A percentile compares a stretch with the other conserved stretches of the same genome.
phyloP scores from a whole-genome alignment of 2,888 invertebrate species.

The Metellina segmentata region DNA sequence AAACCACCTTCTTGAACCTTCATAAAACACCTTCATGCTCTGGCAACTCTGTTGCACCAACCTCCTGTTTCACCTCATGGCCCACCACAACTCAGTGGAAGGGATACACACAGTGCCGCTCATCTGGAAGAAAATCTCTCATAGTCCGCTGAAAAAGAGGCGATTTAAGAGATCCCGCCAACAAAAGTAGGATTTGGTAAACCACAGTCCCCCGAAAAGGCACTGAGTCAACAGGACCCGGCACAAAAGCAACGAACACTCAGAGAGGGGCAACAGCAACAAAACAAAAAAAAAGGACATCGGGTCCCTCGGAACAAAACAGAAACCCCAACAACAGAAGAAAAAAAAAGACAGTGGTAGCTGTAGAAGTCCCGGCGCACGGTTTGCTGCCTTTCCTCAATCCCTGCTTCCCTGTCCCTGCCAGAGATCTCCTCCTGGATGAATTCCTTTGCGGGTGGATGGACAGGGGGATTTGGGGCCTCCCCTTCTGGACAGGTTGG shows the following conservation, averaged over 20 bases:
- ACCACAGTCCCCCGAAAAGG: conserved; percentile 57
- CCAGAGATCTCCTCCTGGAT: conserved; percentile 2
- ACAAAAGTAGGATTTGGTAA: conserved; percentile 68
- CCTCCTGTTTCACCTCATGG: not conserved
- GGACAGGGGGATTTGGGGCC: conserved; percentile 43
- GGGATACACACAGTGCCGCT: not conserved
- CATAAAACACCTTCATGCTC: too few relatives aligned
- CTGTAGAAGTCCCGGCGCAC: conserved; percentile 26
- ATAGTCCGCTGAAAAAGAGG: conserved; percentile 15
- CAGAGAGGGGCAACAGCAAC: not conserved
- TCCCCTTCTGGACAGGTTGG: conserved; percentile 34
- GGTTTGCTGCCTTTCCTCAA: conserved; percentile 66
- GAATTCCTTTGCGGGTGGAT: conserved; percentile 67
- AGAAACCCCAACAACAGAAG: conserved; percentile 4
- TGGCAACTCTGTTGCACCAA: not conserved
- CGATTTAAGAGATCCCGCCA: conserved; percentile 44
- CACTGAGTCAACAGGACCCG: conserved; percentile 70
- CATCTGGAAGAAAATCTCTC: conserved; percentile 12
- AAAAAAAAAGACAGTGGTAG: conserved; percentile 11
- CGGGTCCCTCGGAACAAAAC: conserved; percentile 23
- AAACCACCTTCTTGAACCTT: too few relatives aligned
- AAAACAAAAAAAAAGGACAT: not conserved
- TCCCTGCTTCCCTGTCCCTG: conserved; percentile 28
- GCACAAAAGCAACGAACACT: not conserved
- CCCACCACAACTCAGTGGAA: not conserved